Evolutionary conservation across 2,888 invertebrate species (phyloP).

Genomic region (Ecliptopera silaceata): DNA sequence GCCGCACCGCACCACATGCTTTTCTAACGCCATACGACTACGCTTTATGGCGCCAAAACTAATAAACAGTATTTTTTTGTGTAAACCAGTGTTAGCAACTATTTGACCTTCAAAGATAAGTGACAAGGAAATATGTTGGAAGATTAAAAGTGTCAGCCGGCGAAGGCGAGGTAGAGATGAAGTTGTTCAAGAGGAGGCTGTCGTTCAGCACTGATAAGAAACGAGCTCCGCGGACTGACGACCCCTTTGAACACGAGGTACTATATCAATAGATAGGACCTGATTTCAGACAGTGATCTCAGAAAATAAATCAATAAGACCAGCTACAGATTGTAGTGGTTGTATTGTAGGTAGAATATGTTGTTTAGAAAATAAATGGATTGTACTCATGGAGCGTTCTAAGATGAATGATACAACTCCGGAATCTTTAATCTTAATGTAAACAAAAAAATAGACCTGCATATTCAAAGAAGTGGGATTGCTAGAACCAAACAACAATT

Average conservation of each 20-base stretch:
- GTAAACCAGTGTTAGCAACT: constrained; percentile 46
- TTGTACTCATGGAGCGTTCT: no score
- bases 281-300: constrained; percentile 29
- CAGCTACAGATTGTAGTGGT: no score
- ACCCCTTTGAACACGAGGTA: constrained; percentile 80
- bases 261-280: constrained; percentile 15
- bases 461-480: not conserved
- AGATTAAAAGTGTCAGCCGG: constrained; percentile 49
- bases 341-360: no score
- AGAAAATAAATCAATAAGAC: not conserved
- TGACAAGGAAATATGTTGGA: no score
- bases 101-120: constrained; percentile 51
- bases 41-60: constrained; percentile 52
- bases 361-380: no score
- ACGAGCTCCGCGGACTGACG: constrained; percentile 69
- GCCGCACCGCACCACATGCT: constrained; percentile 64
- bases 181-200: constrained; percentile 79
- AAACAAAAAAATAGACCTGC: no score
- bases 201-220: constrained; percentile 79
- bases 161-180: constrained; percentile 63
- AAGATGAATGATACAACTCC: no score
- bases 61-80: constrained; percentile 53
- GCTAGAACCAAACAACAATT: not conserved
- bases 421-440: no score
- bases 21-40: constrained; percentile 35